phyloP scores from a whole-genome alignment of 2,797 vertebrate species.

The Crypturellus tataupa region DNA sequence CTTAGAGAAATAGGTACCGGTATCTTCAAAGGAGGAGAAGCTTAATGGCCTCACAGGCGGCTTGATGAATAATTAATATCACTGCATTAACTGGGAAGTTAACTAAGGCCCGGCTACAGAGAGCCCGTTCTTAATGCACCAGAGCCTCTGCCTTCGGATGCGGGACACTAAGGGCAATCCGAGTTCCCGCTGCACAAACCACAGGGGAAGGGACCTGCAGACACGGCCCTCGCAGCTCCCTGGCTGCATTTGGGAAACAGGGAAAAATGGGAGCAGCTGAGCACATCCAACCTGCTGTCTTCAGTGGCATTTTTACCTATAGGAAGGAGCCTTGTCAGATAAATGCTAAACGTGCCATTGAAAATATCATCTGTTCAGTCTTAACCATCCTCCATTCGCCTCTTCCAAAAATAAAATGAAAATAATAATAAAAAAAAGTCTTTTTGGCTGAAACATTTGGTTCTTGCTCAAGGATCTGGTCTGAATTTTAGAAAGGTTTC shows the following conservation, averaged over 20 bases:
- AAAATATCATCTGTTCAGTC: constrained; percentile 57
- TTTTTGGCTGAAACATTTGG: constrained; percentile 69
- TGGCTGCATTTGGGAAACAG: constrained; percentile 38
- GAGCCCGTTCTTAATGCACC: not conserved
- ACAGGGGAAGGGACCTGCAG: rapidly evolving
- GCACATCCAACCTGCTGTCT: constrained; percentile 4
- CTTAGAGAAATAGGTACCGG: constrained; percentile 35
- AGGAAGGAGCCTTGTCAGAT: not conserved
- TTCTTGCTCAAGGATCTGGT: constrained; percentile 73
- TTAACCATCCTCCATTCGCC: constrained; percentile 48
- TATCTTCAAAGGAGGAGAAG: constrained; percentile 59
- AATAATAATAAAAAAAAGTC: not conserved
- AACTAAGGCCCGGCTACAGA: constrained; percentile 25
- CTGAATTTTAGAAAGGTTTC: constrained; percentile 74
- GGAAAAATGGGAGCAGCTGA: constrained; percentile 26
- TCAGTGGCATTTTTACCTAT: not conserved
- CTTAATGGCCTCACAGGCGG: not conserved
- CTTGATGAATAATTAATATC: constrained; percentile 65
- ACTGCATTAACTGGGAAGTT: constrained; percentile 50
- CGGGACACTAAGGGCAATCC: rapidly evolving
- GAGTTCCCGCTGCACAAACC: not conserved
- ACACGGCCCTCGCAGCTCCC: not conserved
- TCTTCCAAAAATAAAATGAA: constrained; percentile 43
- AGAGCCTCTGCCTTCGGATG: not conserved
- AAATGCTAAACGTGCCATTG: constrained; percentile 33